Percentiles rank a stretch among this genome's conserved stretches.
These are phyloP conservation scores for Cetoscarus ocellatus DNA, from an alignment of 2,797 vertebrate genomes.

Conservation along the genomic window DNA sequence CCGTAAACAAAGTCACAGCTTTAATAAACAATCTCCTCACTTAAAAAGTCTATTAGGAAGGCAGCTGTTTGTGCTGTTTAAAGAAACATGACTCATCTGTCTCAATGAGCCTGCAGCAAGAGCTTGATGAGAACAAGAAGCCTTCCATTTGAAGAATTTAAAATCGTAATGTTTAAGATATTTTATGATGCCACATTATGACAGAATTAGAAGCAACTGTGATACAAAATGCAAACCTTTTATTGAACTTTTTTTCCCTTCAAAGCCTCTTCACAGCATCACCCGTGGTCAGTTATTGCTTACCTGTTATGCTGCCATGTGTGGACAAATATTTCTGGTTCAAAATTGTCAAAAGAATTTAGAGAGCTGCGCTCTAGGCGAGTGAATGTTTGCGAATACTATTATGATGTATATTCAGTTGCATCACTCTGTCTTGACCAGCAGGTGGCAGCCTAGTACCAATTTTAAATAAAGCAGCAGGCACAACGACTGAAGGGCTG, in stretches of 20 bases:
- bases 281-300: background rate
- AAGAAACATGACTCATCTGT: slow-evolving; percentile 53
- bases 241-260: too few relatives aligned
- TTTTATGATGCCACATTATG: background rate
- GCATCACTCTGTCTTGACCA: slow-evolving; percentile 30
- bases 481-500: too few relatives aligned
- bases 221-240: too few relatives aligned
- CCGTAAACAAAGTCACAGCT: slow-evolving; percentile 44
- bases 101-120: slow-evolving; percentile 47
- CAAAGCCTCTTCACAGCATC: too few relatives aligned
- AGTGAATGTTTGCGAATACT: too few relatives aligned
- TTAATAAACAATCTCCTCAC: slow-evolving; percentile 43
- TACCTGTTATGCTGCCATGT: slow-evolving; percentile 20
- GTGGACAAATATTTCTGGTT: slow-evolving; percentile 37
- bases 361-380: background rate
- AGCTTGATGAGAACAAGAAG: slow-evolving; percentile 19
- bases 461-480: background rate
- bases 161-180: slow-evolving; percentile 17
- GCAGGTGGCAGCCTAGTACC: slow-evolving; percentile 40
- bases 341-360: slow-evolving; percentile 12
- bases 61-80: slow-evolving; percentile 49
- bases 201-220: too few relatives aligned
- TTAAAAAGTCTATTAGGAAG: slow-evolving; percentile 57
- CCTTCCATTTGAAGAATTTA: slow-evolving; percentile 21
- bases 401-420: too few relatives aligned